A percentile compares a stretch with the other conserved stretches of the same genome.
Evolutionary conservation across 2,797 vertebrate species (phyloP).

Genomic region (Falco naumanni): DNA sequence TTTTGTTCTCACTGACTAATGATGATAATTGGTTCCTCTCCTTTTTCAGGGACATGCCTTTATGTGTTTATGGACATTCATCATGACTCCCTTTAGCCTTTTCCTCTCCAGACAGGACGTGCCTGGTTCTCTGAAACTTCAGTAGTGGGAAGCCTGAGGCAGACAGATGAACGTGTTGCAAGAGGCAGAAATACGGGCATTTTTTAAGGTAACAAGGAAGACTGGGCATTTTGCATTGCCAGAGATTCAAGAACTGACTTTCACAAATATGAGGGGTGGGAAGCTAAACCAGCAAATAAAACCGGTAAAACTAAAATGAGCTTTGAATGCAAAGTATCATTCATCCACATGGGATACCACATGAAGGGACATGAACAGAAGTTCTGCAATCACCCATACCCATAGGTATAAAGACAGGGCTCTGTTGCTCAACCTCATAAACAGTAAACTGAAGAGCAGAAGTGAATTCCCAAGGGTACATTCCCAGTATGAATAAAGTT

Average conservation of each 20-base stretch:
- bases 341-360: too few relatives aligned
- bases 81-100: conserved; percentile 63
- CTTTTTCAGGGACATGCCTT: conserved; percentile 57
- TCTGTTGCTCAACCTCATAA: background rate
- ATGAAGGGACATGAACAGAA: background rate
- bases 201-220: conserved; percentile 14
- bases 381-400: background rate
- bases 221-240: background rate
- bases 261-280: background rate
- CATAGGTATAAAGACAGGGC: background rate
- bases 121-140: conserved; percentile 39
- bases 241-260: background rate
- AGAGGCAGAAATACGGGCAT: background rate
- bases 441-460: background rate
- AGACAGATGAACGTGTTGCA: background rate
- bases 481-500: background rate
- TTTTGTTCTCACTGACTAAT: conserved; percentile 43
- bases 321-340: background rate
- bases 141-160: conserved; percentile 18
- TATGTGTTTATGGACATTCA: conserved; percentile 58
- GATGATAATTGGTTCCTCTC: conserved; percentile 63
- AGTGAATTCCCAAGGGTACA: background rate
- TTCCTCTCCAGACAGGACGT: conserved; percentile 54
- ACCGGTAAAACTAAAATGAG: background rate
- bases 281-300: background rate